Conservation (phyloP, 2,797 vertebrate species). For the Hafferia zeledoni region DNA sequence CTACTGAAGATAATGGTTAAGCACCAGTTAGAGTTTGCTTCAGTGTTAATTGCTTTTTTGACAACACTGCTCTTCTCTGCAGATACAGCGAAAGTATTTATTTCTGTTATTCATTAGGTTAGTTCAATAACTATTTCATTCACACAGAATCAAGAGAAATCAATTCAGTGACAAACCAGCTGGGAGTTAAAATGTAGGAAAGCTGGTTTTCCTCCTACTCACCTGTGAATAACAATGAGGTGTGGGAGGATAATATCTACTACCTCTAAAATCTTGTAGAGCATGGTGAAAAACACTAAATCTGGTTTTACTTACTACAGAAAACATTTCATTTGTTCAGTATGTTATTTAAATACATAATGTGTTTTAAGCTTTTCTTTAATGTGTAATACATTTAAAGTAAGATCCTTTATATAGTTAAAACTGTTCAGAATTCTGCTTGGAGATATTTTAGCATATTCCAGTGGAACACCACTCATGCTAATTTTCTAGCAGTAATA, state of each 20-base stretch:
- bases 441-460: background rate
- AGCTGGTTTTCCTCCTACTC: constrained; percentile 43
- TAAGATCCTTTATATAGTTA: background rate
- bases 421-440: background rate
- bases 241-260: constrained; percentile 23
- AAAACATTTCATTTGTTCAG: background rate
- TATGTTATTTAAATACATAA: background rate
- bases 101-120: background rate
- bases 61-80: background rate
- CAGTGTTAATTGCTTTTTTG: background rate
- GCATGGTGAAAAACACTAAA: background rate
- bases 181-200: constrained; percentile 35
- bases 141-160: constrained; percentile 8
- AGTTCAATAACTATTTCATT: constrained; percentile 38
- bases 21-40: background rate
- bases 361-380: background rate
- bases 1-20: background rate
- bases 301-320: background rate
- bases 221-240: constrained; percentile 22
- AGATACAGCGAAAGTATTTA: constrained; percentile 18
- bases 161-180: constrained; percentile 18
- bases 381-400: background rate
- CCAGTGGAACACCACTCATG: background rate
- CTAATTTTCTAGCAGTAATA: background rate
- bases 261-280: background rate